Base-by-base conservation (phyloP, 1,140 invertebrate genomes). In the Pseudobourletiella spinata region DNA sequence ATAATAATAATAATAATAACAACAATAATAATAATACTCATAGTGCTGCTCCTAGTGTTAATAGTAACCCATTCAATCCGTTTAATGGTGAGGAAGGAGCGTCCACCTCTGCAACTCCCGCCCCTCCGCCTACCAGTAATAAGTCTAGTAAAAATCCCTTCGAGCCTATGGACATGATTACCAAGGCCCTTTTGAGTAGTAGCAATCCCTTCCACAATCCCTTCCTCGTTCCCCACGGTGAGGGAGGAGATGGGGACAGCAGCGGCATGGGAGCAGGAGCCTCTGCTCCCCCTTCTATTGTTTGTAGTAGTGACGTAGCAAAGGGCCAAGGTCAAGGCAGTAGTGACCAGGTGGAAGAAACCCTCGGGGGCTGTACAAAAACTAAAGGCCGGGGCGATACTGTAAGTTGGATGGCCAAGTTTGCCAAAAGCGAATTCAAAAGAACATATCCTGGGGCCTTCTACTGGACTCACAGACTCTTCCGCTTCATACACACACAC, bases 11-110 rank as follows among this genome's bases (percentile, higher is more conserved):
- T n/a, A 67, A 73, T 25, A 57, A 61, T 2, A 72, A 71, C 18
- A 61, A 55, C 43, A 68, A 72, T 57, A 65, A 63, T 25, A 70
- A 72, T 50, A 66, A 68, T 30, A 48, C 60, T 30, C 72, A 72
- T 56, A 71, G 67, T n/a, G n/a, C n/a, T n/a, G n/a, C n/a, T n/a
- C n/a, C n/a, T n/a, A n/a, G n/a, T 44, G 66, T 68, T 16, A 70
- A 73, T 3, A 73, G 72, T 61, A 72, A 74, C 22, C 68, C 74
- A 18, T 75, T 75, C 66, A 76, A 73, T 8, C 74, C 75, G 32
- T 42, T 51, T 42, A 43, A 61, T 56, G 51, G 48, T 16, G 43
- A 29, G n/a, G n/a, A n/a, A n/a, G n/a, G n/a, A n/a, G n/a, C n/a
- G n/a, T n/a, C n/a, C n/a, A n/a, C n/a, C n/a, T n/a, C n/a, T n/a